A percentile compares a stretch with the other conserved stretches of the same genome.
phyloP scores from a whole-genome alignment of 2,888 invertebrate genomes.

The Clusia tigrina region DNA sequence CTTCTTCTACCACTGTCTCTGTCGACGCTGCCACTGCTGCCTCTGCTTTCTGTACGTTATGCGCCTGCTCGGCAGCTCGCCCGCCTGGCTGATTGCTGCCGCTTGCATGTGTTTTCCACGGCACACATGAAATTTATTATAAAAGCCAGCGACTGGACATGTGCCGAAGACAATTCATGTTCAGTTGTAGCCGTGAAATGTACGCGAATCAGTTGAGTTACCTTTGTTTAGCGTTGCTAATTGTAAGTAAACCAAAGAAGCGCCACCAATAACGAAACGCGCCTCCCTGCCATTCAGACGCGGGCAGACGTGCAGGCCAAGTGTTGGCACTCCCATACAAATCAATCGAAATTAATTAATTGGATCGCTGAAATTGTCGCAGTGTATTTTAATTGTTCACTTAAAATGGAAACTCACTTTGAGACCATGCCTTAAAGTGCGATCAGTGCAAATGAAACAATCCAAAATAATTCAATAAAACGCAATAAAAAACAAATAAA shows the following conservation, averaged over 20 bases:
- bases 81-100: neutral
- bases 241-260: slow-evolving; percentile 53
- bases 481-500: neutral
- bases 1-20: too few species aligned
- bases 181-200: slow-evolving; percentile 60
- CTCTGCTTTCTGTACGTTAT: neutral
- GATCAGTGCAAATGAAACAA: neutral
- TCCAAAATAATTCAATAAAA: neutral
- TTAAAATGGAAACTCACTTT: neutral
- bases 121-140: slow-evolving; percentile 53
- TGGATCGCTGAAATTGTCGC: too few species aligned
- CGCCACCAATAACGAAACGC: slow-evolving; percentile 1
- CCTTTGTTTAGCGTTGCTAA: slow-evolving; percentile 49
- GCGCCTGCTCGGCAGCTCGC: slow-evolving; percentile 6
- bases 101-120: too few species aligned
- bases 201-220: slow-evolving; percentile 49
- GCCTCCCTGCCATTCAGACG: neutral
- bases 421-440: neutral
- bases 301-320: neutral
- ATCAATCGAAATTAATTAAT: too few species aligned
- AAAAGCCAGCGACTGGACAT: slow-evolving; percentile 58
- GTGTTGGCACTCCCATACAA: neutral
- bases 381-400: neutral
- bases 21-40: neutral
- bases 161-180: slow-evolving; percentile 60